Evolutionary conservation across 2,797 vertebrate genomes (phyloP).

Genomic region (Onychomys leucogaster): DNA sequence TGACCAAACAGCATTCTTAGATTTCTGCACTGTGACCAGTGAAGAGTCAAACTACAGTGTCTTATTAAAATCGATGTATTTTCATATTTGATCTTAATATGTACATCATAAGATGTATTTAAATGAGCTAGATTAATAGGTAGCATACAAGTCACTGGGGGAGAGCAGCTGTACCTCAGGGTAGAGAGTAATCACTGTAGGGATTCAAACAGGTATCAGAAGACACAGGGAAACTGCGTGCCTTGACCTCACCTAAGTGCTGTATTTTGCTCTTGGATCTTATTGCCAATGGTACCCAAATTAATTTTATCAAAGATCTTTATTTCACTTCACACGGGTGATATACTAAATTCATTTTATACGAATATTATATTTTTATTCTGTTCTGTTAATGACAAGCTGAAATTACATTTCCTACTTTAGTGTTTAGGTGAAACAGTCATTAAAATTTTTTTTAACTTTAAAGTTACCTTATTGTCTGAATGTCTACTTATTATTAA

Average conservation of each 20-base stretch:
- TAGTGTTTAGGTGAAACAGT: slow-evolving; percentile 36
- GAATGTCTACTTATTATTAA: slow-evolving; percentile 72
- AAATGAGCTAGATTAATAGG: slow-evolving; percentile 11
- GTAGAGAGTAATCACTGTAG: background rate
- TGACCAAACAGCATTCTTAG: slow-evolving; percentile 63
- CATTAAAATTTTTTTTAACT: slow-evolving; percentile 64
- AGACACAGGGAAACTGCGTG: background rate
- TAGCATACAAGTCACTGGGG: slow-evolving; percentile 45
- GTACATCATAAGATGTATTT: slow-evolving; percentile 57
- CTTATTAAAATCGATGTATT: background rate
- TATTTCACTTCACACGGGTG: background rate
- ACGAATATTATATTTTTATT: slow-evolving; percentile 7
- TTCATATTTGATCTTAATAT: slow-evolving; percentile 2
- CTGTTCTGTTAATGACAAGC: slow-evolving; percentile 27
- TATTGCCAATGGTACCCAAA: background rate
- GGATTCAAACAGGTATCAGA: background rate
- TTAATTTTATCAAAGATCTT: slow-evolving; percentile 69
- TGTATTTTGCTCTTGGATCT: slow-evolving; percentile 67
- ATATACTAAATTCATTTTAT: slow-evolving; percentile 53
- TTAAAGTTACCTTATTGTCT: slow-evolving; percentile 69
- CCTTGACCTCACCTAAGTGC: background rate
- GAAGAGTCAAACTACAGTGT: background rate
- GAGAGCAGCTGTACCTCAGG: slow-evolving; percentile 54
- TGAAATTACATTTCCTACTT: slow-evolving; percentile 69
- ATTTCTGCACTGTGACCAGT: background rate